Conservation (phyloP, 2,888 invertebrate genomes). For the Cetonia aurata region DNA sequence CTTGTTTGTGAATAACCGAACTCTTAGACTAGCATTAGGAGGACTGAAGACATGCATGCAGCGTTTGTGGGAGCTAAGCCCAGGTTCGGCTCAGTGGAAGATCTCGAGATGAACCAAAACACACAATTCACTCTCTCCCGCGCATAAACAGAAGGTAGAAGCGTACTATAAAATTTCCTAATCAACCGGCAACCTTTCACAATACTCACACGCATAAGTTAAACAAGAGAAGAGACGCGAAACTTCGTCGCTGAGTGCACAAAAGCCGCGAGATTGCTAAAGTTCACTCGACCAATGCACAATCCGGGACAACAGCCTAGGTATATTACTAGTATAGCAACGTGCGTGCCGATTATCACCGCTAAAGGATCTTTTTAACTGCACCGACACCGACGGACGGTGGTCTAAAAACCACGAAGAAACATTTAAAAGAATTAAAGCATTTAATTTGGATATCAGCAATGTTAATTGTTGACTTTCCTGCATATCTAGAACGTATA, state of each 20-base stretch:
- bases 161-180: conserved; percentile 53
- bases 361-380: neutral
- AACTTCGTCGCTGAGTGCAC: conserved; percentile 32
- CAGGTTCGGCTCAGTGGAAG: conserved; percentile 54
- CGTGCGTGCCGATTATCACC: neutral
- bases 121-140: conserved; percentile 59
- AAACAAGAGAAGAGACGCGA: neutral
- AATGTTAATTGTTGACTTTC: too few relatives aligned
- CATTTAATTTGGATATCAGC: too few relatives aligned
- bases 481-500: too few relatives aligned
- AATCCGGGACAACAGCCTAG: conserved; percentile 39
- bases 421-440: too few relatives aligned
- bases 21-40: conserved; percentile 36
- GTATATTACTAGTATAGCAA: neutral
- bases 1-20: too few relatives aligned
- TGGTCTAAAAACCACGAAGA: too few relatives aligned
- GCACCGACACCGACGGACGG: neutral
- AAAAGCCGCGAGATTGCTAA: conserved; percentile 56
- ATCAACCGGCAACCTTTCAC: conserved; percentile 60
- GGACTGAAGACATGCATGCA: conserved; percentile 49
- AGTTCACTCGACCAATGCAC: conserved; percentile 49
- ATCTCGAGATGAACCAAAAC: conserved; percentile 61
- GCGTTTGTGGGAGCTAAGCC: too few relatives aligned
- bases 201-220: conserved; percentile 59
- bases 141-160: conserved; percentile 21